These are phyloP conservation scores for Tricholauxania praeusta DNA, from an alignment of 2,888 invertebrate species.

Conservation along the genomic window DNA sequence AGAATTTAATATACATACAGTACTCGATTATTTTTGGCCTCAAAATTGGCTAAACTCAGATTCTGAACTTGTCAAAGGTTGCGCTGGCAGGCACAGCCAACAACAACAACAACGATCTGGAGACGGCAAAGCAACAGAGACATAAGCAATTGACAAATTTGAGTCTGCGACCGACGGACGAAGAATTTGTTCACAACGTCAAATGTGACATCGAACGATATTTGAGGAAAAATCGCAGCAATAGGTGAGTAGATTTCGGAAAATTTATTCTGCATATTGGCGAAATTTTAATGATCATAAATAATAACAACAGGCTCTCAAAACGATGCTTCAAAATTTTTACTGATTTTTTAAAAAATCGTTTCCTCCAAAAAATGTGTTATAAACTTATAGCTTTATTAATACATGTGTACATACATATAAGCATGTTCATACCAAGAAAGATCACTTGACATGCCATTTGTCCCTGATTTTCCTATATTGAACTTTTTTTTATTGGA, in stretches of 20 bases:
- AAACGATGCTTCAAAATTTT: too few relatives aligned
- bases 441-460: too few relatives aligned
- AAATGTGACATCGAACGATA: constrained; percentile 65
- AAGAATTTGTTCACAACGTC: constrained; percentile 67
- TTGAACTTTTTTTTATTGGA: too few relatives aligned
- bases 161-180: constrained; percentile 60
- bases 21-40: not conserved
- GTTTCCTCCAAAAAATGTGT: too few relatives aligned
- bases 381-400: too few relatives aligned
- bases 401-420: too few relatives aligned
- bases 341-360: too few relatives aligned
- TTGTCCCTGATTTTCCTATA: too few relatives aligned
- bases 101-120: constrained; percentile 17
- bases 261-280: too few relatives aligned
- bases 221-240: constrained; percentile 59
- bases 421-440: too few relatives aligned
- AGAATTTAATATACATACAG: not conserved
- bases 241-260: constrained; percentile 59
- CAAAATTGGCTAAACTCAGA: not conserved
- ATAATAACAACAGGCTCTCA: too few relatives aligned
- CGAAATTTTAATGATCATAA: too few relatives aligned
- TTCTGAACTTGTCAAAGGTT: constrained; percentile 10
- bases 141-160: constrained; percentile 52
- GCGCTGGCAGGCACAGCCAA: constrained; percentile 20
- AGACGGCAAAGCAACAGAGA: constrained; percentile 15